Evolutionary conservation across 2,888 invertebrate genomes (phyloP).

Genomic region (Cryptus armator): DNA sequence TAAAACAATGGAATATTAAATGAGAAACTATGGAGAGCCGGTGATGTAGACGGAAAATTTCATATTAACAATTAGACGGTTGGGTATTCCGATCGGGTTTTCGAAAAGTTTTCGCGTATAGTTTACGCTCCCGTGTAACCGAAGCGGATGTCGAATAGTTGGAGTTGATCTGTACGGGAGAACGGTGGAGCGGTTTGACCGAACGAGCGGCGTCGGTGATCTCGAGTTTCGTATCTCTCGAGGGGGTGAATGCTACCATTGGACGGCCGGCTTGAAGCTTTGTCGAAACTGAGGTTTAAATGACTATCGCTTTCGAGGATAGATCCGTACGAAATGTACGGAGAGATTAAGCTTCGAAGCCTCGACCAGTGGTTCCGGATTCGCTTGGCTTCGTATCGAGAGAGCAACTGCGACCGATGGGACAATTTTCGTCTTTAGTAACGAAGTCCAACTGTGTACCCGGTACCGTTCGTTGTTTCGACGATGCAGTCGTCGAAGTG

Average conservation of each 20-base stretch:
- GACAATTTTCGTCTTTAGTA: not conserved
- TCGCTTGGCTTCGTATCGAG: not conserved
- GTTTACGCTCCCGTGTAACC: not conserved
- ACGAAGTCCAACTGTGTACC: not conserved
- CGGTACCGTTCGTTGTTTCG: not conserved
- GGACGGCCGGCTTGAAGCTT: conserved; percentile 17
- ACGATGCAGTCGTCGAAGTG: not conserved
- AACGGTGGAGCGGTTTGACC: conserved; percentile 53
- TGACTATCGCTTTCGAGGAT: conserved; percentile 36
- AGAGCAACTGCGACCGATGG: not conserved
- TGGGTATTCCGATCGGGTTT: conserved; percentile 43
- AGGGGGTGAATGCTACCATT: not conserved
- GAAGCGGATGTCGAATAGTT: conserved; percentile 24
- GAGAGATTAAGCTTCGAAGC: conserved; percentile 40
- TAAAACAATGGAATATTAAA: conserved; percentile 29
- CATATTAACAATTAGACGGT: conserved; percentile 42
- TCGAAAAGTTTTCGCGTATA: conserved; percentile 37
- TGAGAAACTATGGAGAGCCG: not conserved
- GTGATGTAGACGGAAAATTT: conserved; percentile 23
- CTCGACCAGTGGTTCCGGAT: conserved; percentile 16
- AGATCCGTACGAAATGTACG: conserved; percentile 44
- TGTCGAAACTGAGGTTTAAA: conserved; percentile 51
- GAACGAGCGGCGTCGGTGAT: conserved; percentile 14
- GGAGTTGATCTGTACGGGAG: conserved; percentile 44
- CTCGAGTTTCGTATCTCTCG: conserved; percentile 29